phyloP scores from a whole-genome alignment of 2,113 vertebrate genomes.

The Fulica atra region DNA sequence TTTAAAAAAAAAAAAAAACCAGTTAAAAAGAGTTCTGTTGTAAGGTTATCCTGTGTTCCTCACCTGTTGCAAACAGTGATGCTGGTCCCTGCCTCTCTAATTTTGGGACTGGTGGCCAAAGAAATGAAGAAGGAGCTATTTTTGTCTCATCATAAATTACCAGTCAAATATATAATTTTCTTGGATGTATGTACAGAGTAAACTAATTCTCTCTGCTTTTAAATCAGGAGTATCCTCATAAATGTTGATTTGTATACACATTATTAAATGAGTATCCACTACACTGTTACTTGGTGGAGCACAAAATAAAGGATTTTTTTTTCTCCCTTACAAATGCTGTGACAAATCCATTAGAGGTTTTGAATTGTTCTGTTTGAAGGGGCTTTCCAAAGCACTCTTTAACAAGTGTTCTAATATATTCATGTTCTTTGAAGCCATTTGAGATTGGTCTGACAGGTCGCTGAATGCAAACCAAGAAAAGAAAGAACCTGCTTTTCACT shows the following conservation, averaged over 20 bases:
- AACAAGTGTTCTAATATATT: constrained; percentile 1
- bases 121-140: neutral
- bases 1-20: neutral
- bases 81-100: neutral
- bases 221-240: neutral
- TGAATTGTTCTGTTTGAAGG: neutral
- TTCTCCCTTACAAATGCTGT: neutral
- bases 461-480: neutral
- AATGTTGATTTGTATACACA: neutral
- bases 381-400: neutral
- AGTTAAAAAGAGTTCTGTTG: neutral
- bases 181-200: neutral
- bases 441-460: neutral
- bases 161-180: neutral
- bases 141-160: neutral
- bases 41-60: neutral
- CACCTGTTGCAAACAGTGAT: neutral
- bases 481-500: neutral
- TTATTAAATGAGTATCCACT: neutral
- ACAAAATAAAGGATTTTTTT: neutral
- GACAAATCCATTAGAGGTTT: neutral
- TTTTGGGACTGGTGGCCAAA: neutral
- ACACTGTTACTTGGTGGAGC: neutral
- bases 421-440: neutral
- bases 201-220: neutral